These are phyloP conservation scores for Tyrannus savana DNA, from an alignment of 2,113 vertebrate genomes.

Conservation along the genomic window DNA sequence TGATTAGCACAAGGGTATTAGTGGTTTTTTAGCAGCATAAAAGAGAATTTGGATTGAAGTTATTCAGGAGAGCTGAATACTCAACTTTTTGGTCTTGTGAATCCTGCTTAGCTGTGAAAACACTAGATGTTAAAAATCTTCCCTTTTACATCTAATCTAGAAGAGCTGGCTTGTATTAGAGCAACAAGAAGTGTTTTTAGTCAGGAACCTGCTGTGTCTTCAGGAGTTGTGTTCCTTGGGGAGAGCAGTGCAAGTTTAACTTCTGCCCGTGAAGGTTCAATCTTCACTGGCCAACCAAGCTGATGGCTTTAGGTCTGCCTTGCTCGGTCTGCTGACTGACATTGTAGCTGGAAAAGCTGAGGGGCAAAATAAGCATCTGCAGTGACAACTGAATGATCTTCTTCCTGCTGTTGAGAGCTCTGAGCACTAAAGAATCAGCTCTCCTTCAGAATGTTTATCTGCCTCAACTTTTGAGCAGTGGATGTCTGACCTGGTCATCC, in stretches of 20 bases:
- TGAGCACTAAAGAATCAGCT: not conserved
- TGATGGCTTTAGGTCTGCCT: not conserved
- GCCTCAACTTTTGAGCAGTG: not conserved
- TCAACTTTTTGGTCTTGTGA: not conserved
- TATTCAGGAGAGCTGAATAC: not conserved
- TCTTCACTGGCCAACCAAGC: not conserved
- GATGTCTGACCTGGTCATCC: not conserved
- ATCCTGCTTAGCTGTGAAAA: not conserved
- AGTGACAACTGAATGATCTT: not conserved
- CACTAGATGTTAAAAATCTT: not conserved
- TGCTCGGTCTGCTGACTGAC: not conserved
- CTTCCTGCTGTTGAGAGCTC: not conserved
- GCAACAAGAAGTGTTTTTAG: not conserved
- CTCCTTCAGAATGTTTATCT: not conserved
- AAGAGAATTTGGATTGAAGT: not conserved
- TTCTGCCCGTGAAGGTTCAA: not conserved
- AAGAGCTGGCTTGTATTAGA: not conserved
- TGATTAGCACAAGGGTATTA: not conserved
- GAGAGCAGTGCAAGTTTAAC: not conserved
- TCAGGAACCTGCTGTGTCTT: not conserved
- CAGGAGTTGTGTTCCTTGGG: not conserved
- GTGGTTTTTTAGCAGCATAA: not conserved
- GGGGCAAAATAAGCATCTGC: not conserved
- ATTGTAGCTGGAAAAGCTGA: not conserved
- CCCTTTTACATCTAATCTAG: not conserved